These are phyloP conservation scores for Cossypha niveicapilla DNA, from an alignment of 2,797 vertebrate species.

Conservation along the genomic window DNA sequence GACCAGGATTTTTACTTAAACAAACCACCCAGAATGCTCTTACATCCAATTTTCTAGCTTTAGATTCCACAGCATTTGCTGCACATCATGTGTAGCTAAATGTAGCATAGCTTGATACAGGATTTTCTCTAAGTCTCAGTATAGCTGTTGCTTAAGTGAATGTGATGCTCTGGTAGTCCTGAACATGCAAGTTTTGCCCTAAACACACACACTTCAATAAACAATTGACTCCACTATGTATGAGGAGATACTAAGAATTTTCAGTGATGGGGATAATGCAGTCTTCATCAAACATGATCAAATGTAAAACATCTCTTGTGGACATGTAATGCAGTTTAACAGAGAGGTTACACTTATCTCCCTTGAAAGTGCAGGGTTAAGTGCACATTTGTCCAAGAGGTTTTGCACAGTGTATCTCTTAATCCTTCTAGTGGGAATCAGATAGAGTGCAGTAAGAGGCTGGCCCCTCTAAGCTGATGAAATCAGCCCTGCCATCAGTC, in stretches of 20 bases:
- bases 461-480: background rate
- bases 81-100: conserved; percentile 26
- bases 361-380: background rate
- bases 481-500: background rate
- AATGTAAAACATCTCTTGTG: conserved; percentile 15
- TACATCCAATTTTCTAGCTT: background rate
- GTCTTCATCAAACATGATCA: conserved; percentile 18
- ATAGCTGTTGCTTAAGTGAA: conserved; percentile 39
- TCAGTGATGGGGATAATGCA: conserved; percentile 34
- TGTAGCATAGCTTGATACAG: conserved; percentile 22
- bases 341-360: background rate
- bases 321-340: conserved; percentile 54
- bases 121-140: conserved; percentile 19
- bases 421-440: background rate
- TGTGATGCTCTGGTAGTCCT: conserved; percentile 21
- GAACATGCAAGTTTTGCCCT: background rate
- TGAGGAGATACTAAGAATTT: conserved; percentile 22
- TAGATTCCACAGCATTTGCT: conserved; percentile 13
- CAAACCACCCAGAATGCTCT: background rate
- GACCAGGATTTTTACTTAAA: background rate
- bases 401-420: background rate
- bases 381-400: background rate
- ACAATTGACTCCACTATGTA: conserved; percentile 27
- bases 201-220: conserved; percentile 44
- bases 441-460: background rate